These are phyloP conservation scores for Theonella swinhoei DNA, from an alignment of 37 sponge, comb jelly and placozoan species.

Conservation along the genomic window DNA sequence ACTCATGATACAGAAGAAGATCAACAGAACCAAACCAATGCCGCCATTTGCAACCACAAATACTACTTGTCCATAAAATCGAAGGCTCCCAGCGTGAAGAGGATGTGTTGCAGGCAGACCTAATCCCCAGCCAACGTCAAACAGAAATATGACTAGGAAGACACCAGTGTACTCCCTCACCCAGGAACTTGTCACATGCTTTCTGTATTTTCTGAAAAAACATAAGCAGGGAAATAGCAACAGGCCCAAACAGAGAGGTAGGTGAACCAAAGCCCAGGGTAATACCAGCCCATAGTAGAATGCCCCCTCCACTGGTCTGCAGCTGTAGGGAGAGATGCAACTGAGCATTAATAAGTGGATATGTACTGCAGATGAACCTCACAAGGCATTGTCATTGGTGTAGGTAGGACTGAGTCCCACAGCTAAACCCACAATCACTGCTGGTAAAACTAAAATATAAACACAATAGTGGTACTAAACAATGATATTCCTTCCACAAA, in stretches of 20 bases:
- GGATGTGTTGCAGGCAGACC: slow-evolving; percentile 1
- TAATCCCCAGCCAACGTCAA: slow-evolving; percentile 25
- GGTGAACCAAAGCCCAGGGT: slow-evolving; percentile 1
- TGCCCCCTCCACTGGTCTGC: slow-evolving; percentile 11
- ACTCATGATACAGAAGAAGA: not conserved
- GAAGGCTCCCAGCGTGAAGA: no score
- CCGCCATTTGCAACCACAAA: not conserved
- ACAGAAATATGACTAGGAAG: slow-evolving; percentile 10
- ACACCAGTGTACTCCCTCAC: slow-evolving; percentile 5
- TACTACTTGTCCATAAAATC: not conserved
- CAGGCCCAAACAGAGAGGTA: not conserved
- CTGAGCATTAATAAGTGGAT: no score
- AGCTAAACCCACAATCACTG: slow-evolving; percentile 3
- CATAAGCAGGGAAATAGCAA: not conserved
- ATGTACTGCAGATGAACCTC: no score
- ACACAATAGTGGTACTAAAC: no score
- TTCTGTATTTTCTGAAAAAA: no score
- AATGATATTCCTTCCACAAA: not conserved
- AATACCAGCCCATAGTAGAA: not conserved
- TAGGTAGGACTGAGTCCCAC: not conserved
- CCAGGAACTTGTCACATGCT: not conserved
- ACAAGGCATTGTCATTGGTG: slow-evolving; percentile 20
- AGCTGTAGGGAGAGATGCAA: no score
- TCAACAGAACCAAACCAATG: not conserved
- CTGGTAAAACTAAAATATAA: slow-evolving; percentile 9